These are phyloP conservation scores for Alca torda DNA, from an alignment of 2,797 vertebrate species.

Conservation along the genomic window DNA sequence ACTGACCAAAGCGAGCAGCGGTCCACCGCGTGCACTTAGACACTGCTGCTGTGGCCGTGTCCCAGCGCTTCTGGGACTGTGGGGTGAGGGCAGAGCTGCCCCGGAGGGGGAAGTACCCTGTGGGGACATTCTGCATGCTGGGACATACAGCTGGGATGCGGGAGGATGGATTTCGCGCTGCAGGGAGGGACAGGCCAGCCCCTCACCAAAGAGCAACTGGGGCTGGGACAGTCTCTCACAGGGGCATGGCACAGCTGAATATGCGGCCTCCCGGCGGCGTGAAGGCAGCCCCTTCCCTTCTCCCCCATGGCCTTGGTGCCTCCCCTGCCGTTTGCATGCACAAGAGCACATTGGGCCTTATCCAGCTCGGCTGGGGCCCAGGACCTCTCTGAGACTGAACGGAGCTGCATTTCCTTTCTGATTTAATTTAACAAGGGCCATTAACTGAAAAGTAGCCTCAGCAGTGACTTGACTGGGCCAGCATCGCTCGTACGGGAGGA, in stretches of 20 bases:
- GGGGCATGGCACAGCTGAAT: accelerated
- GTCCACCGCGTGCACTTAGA: neutral
- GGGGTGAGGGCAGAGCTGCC: neutral
- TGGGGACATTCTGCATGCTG: neutral
- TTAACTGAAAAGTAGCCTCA: neutral
- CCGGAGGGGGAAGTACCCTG: neutral
- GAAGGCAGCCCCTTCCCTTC: neutral
- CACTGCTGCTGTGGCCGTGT: neutral
- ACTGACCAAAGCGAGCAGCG: neutral
- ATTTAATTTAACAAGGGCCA: neutral
- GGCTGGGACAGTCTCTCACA: neutral
- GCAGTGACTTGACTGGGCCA: neutral
- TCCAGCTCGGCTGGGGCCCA: accelerated
- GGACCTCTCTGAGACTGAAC: neutral
- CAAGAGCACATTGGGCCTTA: neutral
- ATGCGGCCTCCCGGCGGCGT: accelerated
- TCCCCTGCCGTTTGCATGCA: slow-evolving; percentile 21
- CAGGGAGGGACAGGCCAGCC: neutral
- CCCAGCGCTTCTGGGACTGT: neutral
- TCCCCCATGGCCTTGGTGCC: neutral
- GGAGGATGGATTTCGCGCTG: neutral
- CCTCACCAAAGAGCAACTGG: neutral
- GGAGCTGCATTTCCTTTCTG: neutral
- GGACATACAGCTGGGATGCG: accelerated
- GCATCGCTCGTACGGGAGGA: accelerated